Percentiles rank a stretch among this genome's conserved stretches.
phyloP scores from a whole-genome alignment of 2,888 invertebrate species.

The Phorcus lineatus region DNA sequence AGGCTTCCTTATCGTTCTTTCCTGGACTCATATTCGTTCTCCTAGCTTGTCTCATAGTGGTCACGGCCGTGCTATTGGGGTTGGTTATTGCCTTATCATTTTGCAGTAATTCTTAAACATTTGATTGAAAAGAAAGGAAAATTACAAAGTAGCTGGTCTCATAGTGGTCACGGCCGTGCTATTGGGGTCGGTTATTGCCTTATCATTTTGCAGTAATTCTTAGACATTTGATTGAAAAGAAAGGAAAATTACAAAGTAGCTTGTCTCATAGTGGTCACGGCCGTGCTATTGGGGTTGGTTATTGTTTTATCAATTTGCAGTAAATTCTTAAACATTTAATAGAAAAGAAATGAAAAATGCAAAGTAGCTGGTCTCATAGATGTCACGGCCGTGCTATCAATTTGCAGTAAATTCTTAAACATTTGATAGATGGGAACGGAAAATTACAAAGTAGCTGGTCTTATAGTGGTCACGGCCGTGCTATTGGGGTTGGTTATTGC shows the following conservation, averaged over 20 bases:
- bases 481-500: constrained; percentile 29
- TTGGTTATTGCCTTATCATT: constrained; percentile 13
- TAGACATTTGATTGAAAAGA: no score
- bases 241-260: no score
- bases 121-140: no score
- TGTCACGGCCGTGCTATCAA: constrained; percentile 12
- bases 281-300: constrained; percentile 32
- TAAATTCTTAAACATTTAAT: no score
- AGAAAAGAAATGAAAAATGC: no score
- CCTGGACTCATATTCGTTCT: constrained; percentile 36
- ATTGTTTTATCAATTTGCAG: background rate
- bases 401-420: no score
- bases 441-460: no score
- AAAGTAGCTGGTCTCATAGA: constrained; percentile 28
- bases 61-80: constrained; percentile 26
- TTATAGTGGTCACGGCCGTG: constrained; percentile 24
- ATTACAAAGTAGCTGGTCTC: constrained; percentile 32
- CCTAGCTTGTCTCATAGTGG: constrained; percentile 28
- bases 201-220: no score
- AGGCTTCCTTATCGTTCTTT: constrained; percentile 29
- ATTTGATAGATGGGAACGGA: no score
- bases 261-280: constrained; percentile 18
- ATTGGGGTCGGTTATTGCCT: constrained; percentile 28
- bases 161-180: constrained; percentile 23
- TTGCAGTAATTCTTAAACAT: no score